Evolutionary conservation across 2,888 invertebrate species (phyloP).

Genomic region (Drosophila neoperkinsi): DNA sequence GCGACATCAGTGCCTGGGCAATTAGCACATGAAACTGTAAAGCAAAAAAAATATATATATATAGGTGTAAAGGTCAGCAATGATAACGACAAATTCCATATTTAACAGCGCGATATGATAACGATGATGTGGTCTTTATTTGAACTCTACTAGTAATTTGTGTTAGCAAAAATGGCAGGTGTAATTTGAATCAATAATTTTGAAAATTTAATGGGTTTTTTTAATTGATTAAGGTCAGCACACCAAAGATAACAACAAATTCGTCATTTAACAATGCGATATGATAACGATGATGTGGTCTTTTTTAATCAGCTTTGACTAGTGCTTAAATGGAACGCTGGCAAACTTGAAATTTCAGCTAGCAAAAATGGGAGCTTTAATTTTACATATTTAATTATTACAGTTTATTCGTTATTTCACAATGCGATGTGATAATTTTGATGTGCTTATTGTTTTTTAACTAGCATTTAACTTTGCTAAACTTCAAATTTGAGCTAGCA

Average conservation of each 20-base stretch:
- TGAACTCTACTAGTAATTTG: not conserved
- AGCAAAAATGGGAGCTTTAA: too few species aligned
- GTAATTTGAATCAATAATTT: too few species aligned
- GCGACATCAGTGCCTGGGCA: conserved; percentile 83
- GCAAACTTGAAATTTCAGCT: too few species aligned
- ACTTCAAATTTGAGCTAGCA: not conserved
- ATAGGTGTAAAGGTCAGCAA: conserved; percentile 6
- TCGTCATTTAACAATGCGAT: not conserved
- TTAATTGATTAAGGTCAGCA: not conserved
- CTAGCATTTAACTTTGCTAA: not conserved
- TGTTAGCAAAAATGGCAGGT: not conserved
- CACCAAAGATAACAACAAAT: not conserved
- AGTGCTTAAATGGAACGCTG: not conserved
- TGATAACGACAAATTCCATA: not conserved
- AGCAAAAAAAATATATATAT: not conserved
- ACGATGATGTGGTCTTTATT: conserved; percentile 18
- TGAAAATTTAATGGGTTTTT: not conserved
- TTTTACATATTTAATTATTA: not conserved
- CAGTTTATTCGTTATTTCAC: not conserved
- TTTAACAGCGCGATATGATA: conserved; percentile 31
- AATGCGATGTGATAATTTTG: not conserved
- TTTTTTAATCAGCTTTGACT: not conserved
- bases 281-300: not conserved
- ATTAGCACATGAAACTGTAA: conserved; percentile 82
- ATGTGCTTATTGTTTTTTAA: not conserved